Evolutionary conservation across 2,113 vertebrate genomes (phyloP), one percentile per base, ranked within the genome.

Genomic region (Neoarius graeffei): DNA sequence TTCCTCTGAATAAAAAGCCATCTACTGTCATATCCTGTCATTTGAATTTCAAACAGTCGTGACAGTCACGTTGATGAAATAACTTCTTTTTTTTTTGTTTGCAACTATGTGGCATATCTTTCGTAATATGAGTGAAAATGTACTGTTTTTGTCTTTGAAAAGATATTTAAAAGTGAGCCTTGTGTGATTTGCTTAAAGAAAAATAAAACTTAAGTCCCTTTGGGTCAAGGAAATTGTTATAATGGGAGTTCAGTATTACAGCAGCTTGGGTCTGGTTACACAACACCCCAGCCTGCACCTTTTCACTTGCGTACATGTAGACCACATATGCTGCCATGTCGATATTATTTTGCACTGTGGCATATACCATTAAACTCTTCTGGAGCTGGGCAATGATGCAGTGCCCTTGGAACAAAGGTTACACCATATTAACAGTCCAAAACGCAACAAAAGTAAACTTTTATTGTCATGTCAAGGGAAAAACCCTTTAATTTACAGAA

Each of bases 391-490:
- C 74, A 80, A 79, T 20, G 48, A 80, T 52, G 9, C 7, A 27
- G 1, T 56, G 60, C 27, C 59, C 15, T n/a, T 56, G 27, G 25
- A 66, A 77, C 5, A 66, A 60, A 57, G 5, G 14, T 79, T 87
- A 81, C 57, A 59, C 14, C 59, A 89, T 66, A 88, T 90, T 90
- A 80, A 86, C 89, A 91, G 84, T 88, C 86, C 89, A 87, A 91
- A 91, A 87, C 73, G 89, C 91, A 92, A 90, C 91, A 92, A 92
- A 92, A 92, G 92, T 92, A 92, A 89, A 92, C 87, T 89, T 92
- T 92, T 92, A 92, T 92, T 92, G 88, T 91, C 88, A 90, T 90
- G 90, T 89, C 87, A 56, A 87, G 66, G 86, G 87, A 87, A 89
- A 90, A 90, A 86, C 87, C 90, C 85, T 89, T 91, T 90, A 89